Base-by-base conservation (phyloP, 2,797 vertebrate genomes). In the Cossypha niveicapilla region DNA sequence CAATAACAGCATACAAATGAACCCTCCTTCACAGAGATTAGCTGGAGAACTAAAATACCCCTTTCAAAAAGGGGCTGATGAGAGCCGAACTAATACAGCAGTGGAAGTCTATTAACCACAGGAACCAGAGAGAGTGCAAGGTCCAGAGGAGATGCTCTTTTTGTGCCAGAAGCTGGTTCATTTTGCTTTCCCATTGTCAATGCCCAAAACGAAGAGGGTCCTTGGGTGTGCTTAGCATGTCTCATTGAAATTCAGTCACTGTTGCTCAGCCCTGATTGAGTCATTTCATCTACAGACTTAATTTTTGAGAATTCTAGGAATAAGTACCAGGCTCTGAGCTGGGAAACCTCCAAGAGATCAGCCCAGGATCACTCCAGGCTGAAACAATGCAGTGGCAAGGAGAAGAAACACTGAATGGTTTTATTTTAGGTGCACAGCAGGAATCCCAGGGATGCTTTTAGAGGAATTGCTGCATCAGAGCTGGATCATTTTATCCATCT, bases 1-100 rank as follows among this genome's bases (percentile, higher is more conserved):
- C 92, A 96, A 72, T 62, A 75, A 77, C 50, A 21, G 90, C 90
- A 75, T 35, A 89, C 75, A 95, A 95, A 96, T 56, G 72, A 92
- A 66, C n/a, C 39, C 73, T 63, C 56, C 63, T 88, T 67, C 79
- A 48, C 27, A n/a, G 54, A 80, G 77, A 93, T 83, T 83, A 86
- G 56, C 48, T 24, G 44, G 62, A 90, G 72, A 92, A 88, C 68
- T 48, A 67, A 92, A 86, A 93, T 39, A 34, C 2, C 42, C 23
- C 71, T 35, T 75, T 70, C 77, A 4, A 54, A 88, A 83, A 27
- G 42, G 18, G 42, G 15, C 57, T 44, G 76, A 82, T 41, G 79
- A 80, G 63, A 85, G 65, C 25, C 74, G 61, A 80, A 63, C 44
- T 45, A 80, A 77, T 11, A 53, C 4, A 1, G 39, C 73, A 58